Conservation (phyloP, 2,797 vertebrate genomes). For the Danio choprae region DNA sequence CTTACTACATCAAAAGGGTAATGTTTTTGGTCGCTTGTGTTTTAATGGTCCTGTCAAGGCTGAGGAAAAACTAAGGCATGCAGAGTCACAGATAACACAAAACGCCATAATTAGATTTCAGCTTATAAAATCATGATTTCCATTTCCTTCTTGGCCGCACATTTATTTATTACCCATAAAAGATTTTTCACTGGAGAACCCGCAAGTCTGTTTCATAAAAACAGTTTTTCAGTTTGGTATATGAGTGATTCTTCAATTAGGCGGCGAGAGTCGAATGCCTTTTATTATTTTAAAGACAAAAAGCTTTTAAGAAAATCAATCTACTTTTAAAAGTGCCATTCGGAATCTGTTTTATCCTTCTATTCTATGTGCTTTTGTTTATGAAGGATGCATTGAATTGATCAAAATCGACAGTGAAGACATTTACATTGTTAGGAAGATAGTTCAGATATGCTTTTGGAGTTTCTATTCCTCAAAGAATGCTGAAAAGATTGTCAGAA, state of each 20-base stretch:
- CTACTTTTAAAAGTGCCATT: neutral
- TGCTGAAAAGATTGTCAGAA: neutral
- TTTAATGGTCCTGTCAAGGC: conserved; percentile 79
- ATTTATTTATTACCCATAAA: conserved; percentile 58
- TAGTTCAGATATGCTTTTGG: too few species aligned
- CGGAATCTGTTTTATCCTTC: neutral
- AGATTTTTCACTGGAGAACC: conserved; percentile 1
- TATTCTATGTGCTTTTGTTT: neutral
- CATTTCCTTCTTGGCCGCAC: conserved; percentile 54
- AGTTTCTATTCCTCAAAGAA: neutral
- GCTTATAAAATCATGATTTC: conserved; percentile 68
- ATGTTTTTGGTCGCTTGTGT: conserved; percentile 73
- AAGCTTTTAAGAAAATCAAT: neutral
- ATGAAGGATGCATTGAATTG: neutral
- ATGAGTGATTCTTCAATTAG: conserved; percentile 2
- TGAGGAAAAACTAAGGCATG: conserved; percentile 77
- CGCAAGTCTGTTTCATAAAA: conserved; percentile 9
- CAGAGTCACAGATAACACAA: conserved; percentile 73
- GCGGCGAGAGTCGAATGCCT: neutral
- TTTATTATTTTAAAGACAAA: conserved; percentile 8
- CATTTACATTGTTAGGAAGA: neutral
- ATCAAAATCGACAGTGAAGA: neutral
- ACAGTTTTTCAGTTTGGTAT: neutral
- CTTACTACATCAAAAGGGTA: conserved; percentile 75
- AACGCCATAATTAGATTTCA: conserved; percentile 71